phyloP scores from a whole-genome alignment of 2,888 invertebrate genomes.

The Zaprionus lineosus region DNA sequence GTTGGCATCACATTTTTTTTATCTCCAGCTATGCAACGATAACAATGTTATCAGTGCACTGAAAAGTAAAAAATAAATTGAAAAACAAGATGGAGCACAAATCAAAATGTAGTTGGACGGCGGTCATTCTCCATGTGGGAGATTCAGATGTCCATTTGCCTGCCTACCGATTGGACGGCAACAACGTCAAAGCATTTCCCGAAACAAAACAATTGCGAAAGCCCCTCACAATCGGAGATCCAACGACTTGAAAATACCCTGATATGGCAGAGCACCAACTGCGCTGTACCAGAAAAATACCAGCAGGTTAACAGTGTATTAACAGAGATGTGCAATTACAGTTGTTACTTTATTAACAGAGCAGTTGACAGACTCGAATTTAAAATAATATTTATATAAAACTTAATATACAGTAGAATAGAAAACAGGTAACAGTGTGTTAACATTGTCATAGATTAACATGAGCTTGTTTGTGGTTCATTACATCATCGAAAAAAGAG shows the following conservation, averaged over 20 bases:
- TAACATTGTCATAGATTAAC: too few species aligned
- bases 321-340: too few species aligned
- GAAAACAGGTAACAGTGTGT: too few species aligned
- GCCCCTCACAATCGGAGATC: not conserved
- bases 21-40: constrained; percentile 27
- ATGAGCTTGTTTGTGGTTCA: too few species aligned
- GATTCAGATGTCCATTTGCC: constrained; percentile 46
- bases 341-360: too few species aligned
- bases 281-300: too few species aligned
- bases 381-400: too few species aligned
- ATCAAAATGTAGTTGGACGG: constrained; percentile 59
- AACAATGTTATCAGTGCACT: constrained; percentile 58
- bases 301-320: too few species aligned
- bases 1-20: not conserved
- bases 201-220: not conserved
- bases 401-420: too few species aligned
- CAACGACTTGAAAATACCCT: constrained; percentile 5
- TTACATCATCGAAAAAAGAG: too few species aligned
- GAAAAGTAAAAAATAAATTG: not conserved
- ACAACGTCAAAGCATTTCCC: constrained; percentile 19
- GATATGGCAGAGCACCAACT: too few species aligned
- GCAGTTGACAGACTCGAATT: too few species aligned
- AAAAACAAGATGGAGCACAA: constrained; percentile 44
- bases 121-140: constrained; percentile 10
- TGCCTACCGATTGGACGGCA: constrained; percentile 44